Percentiles rank a stretch among this genome's conserved stretches.
Evolutionary conservation across 1,140 invertebrate genomes (phyloP).

Genomic region (Drosophila micromelanica): DNA sequence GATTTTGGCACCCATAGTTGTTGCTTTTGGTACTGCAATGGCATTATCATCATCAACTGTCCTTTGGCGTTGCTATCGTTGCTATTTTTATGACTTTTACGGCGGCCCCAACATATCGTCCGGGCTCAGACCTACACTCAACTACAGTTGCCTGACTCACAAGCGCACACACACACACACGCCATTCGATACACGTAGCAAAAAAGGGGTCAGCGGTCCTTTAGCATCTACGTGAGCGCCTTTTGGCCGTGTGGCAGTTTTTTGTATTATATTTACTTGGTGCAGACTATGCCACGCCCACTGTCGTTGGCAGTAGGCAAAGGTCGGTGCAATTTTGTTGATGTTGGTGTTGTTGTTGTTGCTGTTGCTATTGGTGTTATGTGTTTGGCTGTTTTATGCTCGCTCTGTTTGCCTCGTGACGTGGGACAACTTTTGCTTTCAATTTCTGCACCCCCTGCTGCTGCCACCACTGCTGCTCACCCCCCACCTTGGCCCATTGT

Average conservation of each 20-base stretch:
- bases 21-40: conserved; percentile 7
- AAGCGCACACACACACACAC: conserved; percentile 7
- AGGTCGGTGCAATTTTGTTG: conserved; percentile 27
- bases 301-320: conserved; percentile 3
- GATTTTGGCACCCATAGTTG: not conserved
- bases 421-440: conserved; percentile 34
- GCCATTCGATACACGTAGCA: not conserved
- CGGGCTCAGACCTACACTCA: not conserved
- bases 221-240: conserved; percentile 12
- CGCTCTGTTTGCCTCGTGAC: conserved; percentile 21
- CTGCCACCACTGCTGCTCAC: not conserved
- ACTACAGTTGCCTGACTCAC: conserved; percentile 6
- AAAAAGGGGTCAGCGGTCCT: conserved; percentile 32
- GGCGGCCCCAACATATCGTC: conserved; percentile 6
- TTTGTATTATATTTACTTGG: conserved; percentile 11
- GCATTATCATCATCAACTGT: conserved; percentile 45
- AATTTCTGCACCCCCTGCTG: conserved; percentile 17
- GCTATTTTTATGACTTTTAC: conserved; percentile 41
- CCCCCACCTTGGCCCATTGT: not conserved
- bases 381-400: conserved; percentile 2
- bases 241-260: conserved; percentile 41
- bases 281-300: conserved; percentile 22
- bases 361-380: not conserved
- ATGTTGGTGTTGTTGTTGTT: conserved; percentile 8
- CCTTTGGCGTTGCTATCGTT: conserved; percentile 27